These are phyloP conservation scores for Sebastes schlegelii DNA, from an alignment of 2,113 vertebrate species.

Conservation along the genomic window DNA sequence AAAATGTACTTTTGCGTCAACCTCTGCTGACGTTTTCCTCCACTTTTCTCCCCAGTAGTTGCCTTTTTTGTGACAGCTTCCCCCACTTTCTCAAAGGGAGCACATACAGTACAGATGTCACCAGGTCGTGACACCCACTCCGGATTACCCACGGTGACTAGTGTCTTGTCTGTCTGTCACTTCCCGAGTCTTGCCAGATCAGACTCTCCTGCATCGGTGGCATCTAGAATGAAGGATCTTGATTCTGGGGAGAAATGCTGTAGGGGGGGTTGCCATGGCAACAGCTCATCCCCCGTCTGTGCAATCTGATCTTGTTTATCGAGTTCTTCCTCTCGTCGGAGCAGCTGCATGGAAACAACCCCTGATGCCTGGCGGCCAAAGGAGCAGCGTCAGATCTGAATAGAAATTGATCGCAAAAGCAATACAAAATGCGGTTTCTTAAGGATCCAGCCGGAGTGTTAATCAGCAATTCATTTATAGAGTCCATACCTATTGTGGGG, in stretches of 20 bases:
- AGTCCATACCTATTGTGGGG: conserved; percentile 16
- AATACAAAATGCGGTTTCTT: neutral
- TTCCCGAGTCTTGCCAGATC: conserved; percentile 50
- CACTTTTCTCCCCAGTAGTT: neutral
- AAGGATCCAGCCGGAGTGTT: conserved; percentile 27
- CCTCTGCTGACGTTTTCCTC: conserved; percentile 8
- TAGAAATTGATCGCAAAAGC: conserved; percentile 54
- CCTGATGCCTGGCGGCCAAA: conserved; percentile 35
- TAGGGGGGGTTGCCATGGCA: conserved; percentile 72
- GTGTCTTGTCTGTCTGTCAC: conserved; percentile 50
- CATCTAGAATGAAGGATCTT: conserved; percentile 33
- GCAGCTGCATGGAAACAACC: conserved; percentile 66
- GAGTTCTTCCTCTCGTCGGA: conserved; percentile 58
- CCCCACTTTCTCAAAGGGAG: neutral
- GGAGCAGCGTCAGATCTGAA: conserved; percentile 33
- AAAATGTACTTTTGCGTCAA: conserved; percentile 1
- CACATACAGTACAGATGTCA: conserved; percentile 16
- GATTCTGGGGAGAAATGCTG: conserved; percentile 7
- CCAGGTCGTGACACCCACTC: conserved; percentile 44
- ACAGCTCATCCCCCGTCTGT: conserved; percentile 69
- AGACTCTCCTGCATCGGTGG: conserved; percentile 35
- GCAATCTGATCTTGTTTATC: conserved; percentile 78
- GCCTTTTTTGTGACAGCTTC: conserved; percentile 7
- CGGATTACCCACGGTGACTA: conserved; percentile 35
- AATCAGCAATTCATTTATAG: conserved; percentile 40